A percentile compares a stretch with the other conserved stretches of the same genome.
Evolutionary conservation across 2,888 invertebrate species (phyloP).

Genomic region (Eulithis prunata): DNA sequence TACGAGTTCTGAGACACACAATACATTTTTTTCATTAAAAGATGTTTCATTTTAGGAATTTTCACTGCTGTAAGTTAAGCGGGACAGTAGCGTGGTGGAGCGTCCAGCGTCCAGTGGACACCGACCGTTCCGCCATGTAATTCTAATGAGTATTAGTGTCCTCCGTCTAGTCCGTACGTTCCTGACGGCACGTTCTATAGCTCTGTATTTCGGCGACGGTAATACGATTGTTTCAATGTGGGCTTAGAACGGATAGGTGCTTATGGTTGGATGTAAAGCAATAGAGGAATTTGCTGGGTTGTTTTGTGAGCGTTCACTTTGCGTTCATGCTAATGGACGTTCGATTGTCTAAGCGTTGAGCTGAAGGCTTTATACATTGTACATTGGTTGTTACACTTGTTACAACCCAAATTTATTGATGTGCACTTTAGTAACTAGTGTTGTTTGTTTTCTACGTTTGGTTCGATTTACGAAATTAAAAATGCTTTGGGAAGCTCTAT

Average conservation of each 20-base stretch:
- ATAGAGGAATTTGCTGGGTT: slow-evolving; percentile 39
- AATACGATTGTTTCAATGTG: slow-evolving; percentile 55
- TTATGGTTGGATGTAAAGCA: slow-evolving; percentile 41
- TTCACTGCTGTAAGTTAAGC: slow-evolving; percentile 25
- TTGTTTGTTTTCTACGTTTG: too few relatives aligned
- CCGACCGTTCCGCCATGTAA: slow-evolving; percentile 77
- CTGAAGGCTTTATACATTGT: slow-evolving; percentile 19
- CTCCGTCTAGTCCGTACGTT: slow-evolving; percentile 62
- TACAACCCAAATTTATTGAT: slow-evolving; percentile 8
- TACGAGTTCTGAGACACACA: too few relatives aligned
- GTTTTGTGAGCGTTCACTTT: slow-evolving; percentile 36
- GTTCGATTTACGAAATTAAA: too few relatives aligned
- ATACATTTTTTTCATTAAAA: too few relatives aligned
- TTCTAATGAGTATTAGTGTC: slow-evolving; percentile 83
- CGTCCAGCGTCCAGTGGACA: slow-evolving; percentile 31
- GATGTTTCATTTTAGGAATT: slow-evolving; percentile 16
- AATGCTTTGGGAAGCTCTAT: too few relatives aligned
- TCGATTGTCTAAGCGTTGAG: slow-evolving; percentile 27
- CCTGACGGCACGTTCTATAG: slow-evolving; percentile 52
- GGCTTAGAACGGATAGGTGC: slow-evolving; percentile 44
- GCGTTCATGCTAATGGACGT: slow-evolving; percentile 36
- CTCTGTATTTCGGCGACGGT: slow-evolving; percentile 56
- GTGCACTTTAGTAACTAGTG: background rate
- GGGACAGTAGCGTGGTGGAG: slow-evolving; percentile 24
- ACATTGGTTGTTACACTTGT: slow-evolving; percentile 16